Percentiles rank a stretch among this genome's conserved stretches.
Conservation (phyloP, 1,140 invertebrate genomes). For the Drosophila willistoni region DNA sequence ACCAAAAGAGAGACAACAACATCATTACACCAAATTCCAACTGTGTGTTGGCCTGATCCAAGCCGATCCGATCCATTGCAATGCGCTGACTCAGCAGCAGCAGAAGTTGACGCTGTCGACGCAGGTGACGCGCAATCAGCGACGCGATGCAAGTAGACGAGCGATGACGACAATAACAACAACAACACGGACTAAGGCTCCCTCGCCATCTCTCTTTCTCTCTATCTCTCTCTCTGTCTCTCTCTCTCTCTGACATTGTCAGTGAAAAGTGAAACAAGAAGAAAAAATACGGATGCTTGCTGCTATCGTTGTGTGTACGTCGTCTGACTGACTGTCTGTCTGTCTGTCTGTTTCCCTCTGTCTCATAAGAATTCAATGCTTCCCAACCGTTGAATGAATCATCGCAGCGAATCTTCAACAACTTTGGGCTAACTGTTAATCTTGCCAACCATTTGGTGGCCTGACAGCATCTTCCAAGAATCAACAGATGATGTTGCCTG, state of each 20-base stretch:
- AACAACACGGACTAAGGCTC: background rate
- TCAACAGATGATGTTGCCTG: slow-evolving; percentile 2
- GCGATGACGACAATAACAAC: background rate
- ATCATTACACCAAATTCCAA: background rate
- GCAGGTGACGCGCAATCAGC: slow-evolving; percentile 6
- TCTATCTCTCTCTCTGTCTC: background rate
- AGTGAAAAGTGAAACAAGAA: slow-evolving; percentile 9
- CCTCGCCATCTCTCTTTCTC: background rate
- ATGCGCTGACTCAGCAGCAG: slow-evolving; percentile 17
- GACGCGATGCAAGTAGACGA: slow-evolving; percentile 6
- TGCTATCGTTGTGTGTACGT: background rate
- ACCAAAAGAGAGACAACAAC: background rate
- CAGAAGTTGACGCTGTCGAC: slow-evolving; percentile 5
- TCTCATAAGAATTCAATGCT: slow-evolving; percentile 10
- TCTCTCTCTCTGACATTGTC: background rate
- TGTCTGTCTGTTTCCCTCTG: slow-evolving; percentile 1
- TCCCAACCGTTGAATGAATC: slow-evolving; percentile 12
- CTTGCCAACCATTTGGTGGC: slow-evolving; percentile 2
- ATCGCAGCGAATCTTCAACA: background rate
- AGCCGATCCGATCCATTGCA: slow-evolving; percentile 7
- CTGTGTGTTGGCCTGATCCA: slow-evolving; percentile 7
- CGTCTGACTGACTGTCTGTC: background rate
- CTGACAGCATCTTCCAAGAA: slow-evolving; percentile 17
- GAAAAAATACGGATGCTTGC: background rate
- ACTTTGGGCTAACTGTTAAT: slow-evolving; percentile 10